Base-by-base conservation (phyloP, 2,113 vertebrate species). In the Cercopithecus mona region DNA sequence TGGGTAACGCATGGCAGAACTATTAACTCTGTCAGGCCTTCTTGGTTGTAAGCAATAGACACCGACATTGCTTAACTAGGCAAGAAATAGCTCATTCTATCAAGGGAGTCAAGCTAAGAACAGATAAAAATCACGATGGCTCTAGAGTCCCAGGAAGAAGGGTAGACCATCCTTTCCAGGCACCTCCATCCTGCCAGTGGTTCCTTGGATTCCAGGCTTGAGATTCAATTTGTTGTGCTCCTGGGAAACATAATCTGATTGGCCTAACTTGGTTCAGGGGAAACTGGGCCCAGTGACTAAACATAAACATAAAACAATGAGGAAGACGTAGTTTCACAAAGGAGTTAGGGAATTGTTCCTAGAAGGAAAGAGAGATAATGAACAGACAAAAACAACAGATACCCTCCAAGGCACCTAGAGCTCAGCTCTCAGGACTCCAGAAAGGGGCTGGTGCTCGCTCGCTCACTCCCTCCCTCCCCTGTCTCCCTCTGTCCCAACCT, bases 21-120 rank as follows among this genome's bases (percentile, higher is more conserved):
- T 13, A n/a, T 79, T 66, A 57, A 59, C 48, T 75, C 43, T 11
- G 43, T 38, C 80, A 5, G 30, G 9, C 17, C 18, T 85, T 76
- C 80, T 72, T 85, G 57, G 6, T 52, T 87, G 43, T 22, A 88
- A 81, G 55, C 48, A 90, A 70, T 32, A 84, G 80, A 88, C 20
- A 76, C 12, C 6, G 14, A 32, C 78, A 40, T 48, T 45, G 52
- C 32, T 87, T 64, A n/a, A 80, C 64, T 1, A 78, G 85, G 81
- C 78, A 88, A 92, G 89, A 91, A 88, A 52, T 72, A 88, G 64
- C 30, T 81, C 9, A 20, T 40, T 38, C 0, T 80, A 40, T 76
- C 23, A 59, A 82, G 82, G 40, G 8, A 75, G 43, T 40, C 27
- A 30, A 38, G 16, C 9, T 23, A 59, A 72, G 70, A 88, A 57